Percentiles rank a stretch among this genome's conserved stretches.
Conservation (phyloP, 2,888 invertebrate species). For the Machimus rusticus region DNA sequence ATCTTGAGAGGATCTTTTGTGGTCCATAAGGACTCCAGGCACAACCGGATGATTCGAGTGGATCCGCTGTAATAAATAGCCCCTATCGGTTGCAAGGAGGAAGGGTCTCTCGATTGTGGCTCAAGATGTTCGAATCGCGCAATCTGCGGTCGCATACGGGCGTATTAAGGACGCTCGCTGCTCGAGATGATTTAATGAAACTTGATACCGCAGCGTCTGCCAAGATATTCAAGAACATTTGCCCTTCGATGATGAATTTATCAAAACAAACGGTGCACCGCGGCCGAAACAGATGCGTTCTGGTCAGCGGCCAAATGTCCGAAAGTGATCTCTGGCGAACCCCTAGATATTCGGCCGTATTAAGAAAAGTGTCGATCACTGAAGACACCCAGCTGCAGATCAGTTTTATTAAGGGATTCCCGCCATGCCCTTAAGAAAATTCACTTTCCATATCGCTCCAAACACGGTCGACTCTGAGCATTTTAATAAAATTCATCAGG, state of each 20-base stretch:
- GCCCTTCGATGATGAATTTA: neutral
- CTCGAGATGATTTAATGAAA: conserved; percentile 3
- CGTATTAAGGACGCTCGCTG: neutral
- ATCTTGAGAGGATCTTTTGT: conserved; percentile 16
- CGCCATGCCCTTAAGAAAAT: neutral
- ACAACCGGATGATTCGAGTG: conserved; percentile 12
- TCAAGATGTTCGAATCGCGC: conserved; percentile 1
- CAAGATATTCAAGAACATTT: neutral
- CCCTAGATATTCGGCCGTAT: neutral
- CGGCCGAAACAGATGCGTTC: neutral
- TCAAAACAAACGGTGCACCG: neutral
- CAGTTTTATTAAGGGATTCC: neutral
- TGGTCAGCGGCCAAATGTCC: neutral
- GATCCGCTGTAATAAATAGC: conserved; percentile 11
- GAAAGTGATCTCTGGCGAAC: conserved; percentile 1
- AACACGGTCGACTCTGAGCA: neutral
- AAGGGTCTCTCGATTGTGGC: neutral
- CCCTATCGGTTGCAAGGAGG: conserved; percentile 1
- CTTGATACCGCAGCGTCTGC: neutral
- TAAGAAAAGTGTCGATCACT: conserved; percentile 17
- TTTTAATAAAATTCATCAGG: neutral
- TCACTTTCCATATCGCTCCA: neutral
- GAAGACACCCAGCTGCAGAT: conserved; percentile 5
- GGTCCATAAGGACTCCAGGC: neutral
- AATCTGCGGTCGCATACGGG: conserved; percentile 7